These are phyloP conservation scores for Thymelicus lineola DNA, from an alignment of 2,888 invertebrate species.

Conservation along the genomic window DNA sequence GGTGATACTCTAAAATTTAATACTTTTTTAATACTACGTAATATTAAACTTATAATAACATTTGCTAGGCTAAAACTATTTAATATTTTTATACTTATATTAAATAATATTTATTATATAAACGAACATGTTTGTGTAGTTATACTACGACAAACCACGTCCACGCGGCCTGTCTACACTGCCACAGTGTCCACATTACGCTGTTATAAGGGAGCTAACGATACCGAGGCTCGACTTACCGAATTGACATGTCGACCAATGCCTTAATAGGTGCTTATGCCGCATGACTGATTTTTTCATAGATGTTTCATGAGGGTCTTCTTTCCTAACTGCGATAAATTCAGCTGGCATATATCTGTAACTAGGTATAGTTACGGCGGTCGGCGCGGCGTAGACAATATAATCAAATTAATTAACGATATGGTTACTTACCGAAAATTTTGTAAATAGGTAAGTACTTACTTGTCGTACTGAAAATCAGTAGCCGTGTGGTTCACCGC, in stretches of 20 bases:
- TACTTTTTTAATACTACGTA: background rate
- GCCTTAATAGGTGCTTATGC: conserved; percentile 7
- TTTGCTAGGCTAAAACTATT: background rate
- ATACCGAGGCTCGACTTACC: conserved; percentile 39
- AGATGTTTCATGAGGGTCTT: background rate
- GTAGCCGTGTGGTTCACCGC: no score
- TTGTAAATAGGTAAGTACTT: no score
- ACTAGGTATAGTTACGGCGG: no score
- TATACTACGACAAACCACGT: conserved; percentile 33
- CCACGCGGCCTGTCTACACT: conserved; percentile 54
- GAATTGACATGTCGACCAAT: conserved; percentile 31
- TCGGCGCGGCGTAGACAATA: no score
- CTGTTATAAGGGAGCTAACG: conserved; percentile 35
- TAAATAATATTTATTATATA: background rate
- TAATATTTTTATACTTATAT: background rate
- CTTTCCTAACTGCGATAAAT: conserved; percentile 22
- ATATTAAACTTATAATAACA: no score
- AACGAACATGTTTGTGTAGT: background rate
- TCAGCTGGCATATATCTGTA: no score
- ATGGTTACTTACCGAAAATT: no score
- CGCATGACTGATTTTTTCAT: conserved; percentile 5
- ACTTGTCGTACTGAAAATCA: no score
- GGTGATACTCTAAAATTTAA: background rate
- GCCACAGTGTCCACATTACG: conserved; percentile 52
- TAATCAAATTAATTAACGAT: no score